Percentiles rank a stretch among this genome's conserved stretches.
phyloP scores from a whole-genome alignment of 92 coral and sea anemone genomes.

The Nematostella vectensis region DNA sequence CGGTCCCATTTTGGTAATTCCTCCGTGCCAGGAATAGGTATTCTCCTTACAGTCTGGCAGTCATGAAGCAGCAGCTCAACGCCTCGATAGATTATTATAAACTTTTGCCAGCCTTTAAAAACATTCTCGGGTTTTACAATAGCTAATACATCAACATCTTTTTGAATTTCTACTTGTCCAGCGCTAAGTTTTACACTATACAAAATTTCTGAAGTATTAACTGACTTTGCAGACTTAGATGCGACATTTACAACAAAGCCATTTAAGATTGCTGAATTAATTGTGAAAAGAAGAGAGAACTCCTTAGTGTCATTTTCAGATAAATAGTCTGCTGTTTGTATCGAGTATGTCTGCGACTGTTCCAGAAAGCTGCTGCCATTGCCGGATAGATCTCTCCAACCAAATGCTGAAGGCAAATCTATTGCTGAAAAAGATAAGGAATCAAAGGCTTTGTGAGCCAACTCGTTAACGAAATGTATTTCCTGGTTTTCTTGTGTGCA shows the following conservation, averaged over 20 bases:
- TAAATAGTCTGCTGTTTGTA: slow-evolving; percentile 11
- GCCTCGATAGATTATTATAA: slow-evolving; percentile 40
- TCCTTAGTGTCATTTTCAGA: slow-evolving; percentile 19
- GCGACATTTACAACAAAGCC: slow-evolving; percentile 26
- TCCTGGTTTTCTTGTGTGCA: too few relatives aligned
- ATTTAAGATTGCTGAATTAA: slow-evolving; percentile 33
- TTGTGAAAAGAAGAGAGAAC: slow-evolving; percentile 45
- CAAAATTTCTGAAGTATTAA: slow-evolving; percentile 25
- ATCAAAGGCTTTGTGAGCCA: too few relatives aligned
- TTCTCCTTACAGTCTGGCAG: slow-evolving; percentile 23
- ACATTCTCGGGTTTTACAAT: slow-evolving; percentile 35
- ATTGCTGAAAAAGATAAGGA: slow-evolving; percentile 10
- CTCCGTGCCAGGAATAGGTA: slow-evolving; percentile 19
- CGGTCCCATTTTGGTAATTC: slow-evolving; percentile 33
- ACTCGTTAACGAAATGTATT: too few relatives aligned
- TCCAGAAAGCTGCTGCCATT: slow-evolving; percentile 11
- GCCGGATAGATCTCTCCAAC: slow-evolving; percentile 17
- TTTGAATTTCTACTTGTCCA: slow-evolving; percentile 27
- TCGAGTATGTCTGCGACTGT: slow-evolving; percentile 14
- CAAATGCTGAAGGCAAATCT: slow-evolving; percentile 26
- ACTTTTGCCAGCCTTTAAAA: slow-evolving; percentile 50
- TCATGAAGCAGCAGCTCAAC: slow-evolving; percentile 30
- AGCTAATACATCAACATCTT: slow-evolving; percentile 27
- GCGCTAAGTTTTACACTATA: slow-evolving; percentile 23
- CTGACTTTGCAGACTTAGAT: slow-evolving; percentile 15